Conservation (phyloP, 2,113 vertebrate genomes). For the Mirounga angustirostris region DNA sequence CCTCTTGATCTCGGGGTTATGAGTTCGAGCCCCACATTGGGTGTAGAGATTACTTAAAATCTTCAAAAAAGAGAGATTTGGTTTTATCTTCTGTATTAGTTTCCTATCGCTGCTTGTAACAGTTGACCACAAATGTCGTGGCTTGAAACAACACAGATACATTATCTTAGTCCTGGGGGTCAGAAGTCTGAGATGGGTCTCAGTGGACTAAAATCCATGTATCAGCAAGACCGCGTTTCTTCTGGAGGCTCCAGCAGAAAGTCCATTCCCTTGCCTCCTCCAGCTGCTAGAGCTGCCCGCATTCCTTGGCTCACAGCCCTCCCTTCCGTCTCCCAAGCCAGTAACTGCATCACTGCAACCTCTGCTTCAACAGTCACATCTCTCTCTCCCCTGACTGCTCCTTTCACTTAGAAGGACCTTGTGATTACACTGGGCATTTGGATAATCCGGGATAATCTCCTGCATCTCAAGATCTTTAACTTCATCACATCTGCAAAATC, state of each 20-base stretch:
- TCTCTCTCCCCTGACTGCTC: background rate
- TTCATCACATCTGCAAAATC: conserved; percentile 11
- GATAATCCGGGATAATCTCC: background rate
- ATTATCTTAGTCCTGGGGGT: conserved; percentile 20
- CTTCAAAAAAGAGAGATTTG: background rate
- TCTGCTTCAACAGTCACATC: background rate
- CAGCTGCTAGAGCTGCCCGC: background rate
- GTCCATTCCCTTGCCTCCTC: background rate
- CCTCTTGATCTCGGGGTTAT: background rate
- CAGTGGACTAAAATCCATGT: conserved; percentile 32
- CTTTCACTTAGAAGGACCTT: conserved; percentile 42
- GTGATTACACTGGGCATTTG: background rate
- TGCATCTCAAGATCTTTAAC: conserved; percentile 15
- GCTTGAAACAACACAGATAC: conserved; percentile 38
- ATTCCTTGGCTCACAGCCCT: conserved; percentile 12
- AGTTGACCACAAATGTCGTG: background rate
- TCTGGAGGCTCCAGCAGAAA: background rate
- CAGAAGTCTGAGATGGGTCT: conserved; percentile 50
- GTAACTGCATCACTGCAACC: background rate
- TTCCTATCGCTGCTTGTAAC: conserved; percentile 8
- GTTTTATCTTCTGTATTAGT: conserved; percentile 44
- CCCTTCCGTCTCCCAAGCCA: conserved; percentile 4
- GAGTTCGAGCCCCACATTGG: background rate
- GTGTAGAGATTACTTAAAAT: background rate
- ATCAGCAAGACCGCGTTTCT: background rate